A percentile compares a stretch with the other conserved stretches of the same genome.
phyloP scores from a whole-genome alignment of 2,113 vertebrate species.

The Corvus hawaiiensis region DNA sequence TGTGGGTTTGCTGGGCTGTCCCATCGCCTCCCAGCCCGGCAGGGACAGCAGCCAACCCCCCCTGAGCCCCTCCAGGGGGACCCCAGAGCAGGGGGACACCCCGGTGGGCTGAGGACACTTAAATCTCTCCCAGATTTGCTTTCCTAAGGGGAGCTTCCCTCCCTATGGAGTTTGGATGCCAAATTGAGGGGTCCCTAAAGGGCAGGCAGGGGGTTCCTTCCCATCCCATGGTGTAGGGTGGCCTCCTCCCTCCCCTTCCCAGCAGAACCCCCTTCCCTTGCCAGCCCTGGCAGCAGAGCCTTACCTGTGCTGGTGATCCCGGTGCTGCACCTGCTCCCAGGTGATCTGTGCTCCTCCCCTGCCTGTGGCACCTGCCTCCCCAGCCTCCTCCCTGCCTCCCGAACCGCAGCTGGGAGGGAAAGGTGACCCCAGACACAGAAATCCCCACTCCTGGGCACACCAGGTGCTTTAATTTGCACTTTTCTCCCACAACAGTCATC shows the following conservation, averaged over 20 bases:
- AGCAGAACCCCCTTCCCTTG: accelerated
- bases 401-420: neutral
- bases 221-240: accelerated
- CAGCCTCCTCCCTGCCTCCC: neutral
- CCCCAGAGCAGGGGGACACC: neutral
- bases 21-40: accelerated
- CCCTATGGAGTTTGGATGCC: accelerated
- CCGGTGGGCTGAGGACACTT: accelerated
- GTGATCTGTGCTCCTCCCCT: conserved; percentile 37
- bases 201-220: too few species aligned
- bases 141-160: neutral
- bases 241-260: neutral
- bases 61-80: accelerated
- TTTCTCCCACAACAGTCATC: neutral
- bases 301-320: neutral
- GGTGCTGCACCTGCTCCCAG: neutral
- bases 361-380: neutral
- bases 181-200: neutral
- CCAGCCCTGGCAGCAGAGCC: neutral
- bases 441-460: neutral
- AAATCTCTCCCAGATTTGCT: accelerated
- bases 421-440: too few species aligned
- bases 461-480: accelerated
- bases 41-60: neutral
- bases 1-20: neutral